Base-by-base conservation (phyloP, 2,888 invertebrate genomes). In the Ectobius pallidus region DNA sequence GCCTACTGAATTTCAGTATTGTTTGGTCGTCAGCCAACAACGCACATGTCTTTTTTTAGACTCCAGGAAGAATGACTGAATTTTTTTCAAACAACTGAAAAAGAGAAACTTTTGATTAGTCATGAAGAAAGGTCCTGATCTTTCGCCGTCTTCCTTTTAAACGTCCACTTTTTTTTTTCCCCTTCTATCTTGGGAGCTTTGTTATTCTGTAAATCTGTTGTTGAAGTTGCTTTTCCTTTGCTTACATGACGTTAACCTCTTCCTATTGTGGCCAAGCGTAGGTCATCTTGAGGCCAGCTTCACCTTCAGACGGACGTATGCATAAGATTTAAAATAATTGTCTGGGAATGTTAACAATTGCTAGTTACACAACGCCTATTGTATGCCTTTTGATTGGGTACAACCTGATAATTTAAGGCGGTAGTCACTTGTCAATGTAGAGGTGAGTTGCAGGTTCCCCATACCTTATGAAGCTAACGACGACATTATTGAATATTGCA, bases 261-360 rank as follows among this genome's bases (percentile, higher is more conserved):
- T 7, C 14, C 30, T 16, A 27, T 65, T 46, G 46, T 65, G 46
- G 11, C 65, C 65, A 25, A 25, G 30, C 27, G 1, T 16, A 30
- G 65, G 65, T 65, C 65, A 65, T 25, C 65, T 18, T 22, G 11
- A 20, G 27, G 44, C 65, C 42, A 65, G 32, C 30, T n/a, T n/a
- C n/a, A 4, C 46, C 46, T n/a, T 46, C 16, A 46, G n/a, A 58
- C 58, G 32, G 30, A 58, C 58, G n/a, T 32, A 58, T 30, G 58
- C 58, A 58, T 58, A 58, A 30, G 32, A 58, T 58, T 58, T 32
- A 14, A 58, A 30, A 32, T 58, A 58, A 58, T 58, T 58, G 30
- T 58, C 58, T 30, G 58, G 11, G 46, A 46, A 46, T n/a, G 9
- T 46, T 46, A 46, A 46, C 46, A 46, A 46, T 46, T 46, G 46